Percentiles rank a stretch among this genome's conserved stretches.
phyloP scores from a whole-genome alignment of 2,888 invertebrate genomes.

The Acanthosepion lycidas region DNA sequence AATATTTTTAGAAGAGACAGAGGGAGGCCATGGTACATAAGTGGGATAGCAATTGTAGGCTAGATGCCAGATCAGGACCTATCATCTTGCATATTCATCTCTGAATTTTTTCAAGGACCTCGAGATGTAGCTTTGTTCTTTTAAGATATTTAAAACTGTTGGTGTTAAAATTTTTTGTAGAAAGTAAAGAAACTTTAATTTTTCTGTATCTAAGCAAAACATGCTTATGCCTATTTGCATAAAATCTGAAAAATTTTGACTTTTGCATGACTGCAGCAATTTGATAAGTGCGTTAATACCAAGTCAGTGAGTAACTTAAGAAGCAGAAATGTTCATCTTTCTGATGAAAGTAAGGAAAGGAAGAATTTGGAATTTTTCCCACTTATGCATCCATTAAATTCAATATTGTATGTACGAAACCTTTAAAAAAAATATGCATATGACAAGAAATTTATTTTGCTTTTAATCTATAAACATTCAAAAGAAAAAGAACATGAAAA shows the following conservation, averaged over 20 bases:
- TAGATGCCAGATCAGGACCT: too few relatives aligned
- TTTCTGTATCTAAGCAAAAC: background rate
- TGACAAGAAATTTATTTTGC: background rate
- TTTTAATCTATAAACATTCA: background rate
- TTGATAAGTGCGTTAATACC: background rate
- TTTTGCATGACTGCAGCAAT: background rate
- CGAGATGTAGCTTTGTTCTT: background rate
- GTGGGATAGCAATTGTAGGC: too few relatives aligned
- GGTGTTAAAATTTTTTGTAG: background rate
- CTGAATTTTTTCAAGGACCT: too few relatives aligned
- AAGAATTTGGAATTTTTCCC: background rate
- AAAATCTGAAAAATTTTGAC: background rate
- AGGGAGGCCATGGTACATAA: too few relatives aligned
- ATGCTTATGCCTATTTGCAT: background rate
- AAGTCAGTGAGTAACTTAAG: background rate
- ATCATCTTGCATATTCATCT: too few relatives aligned
- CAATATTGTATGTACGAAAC: background rate
- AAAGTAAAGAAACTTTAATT: background rate
- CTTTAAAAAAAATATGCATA: background rate
- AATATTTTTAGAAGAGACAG: too few relatives aligned
- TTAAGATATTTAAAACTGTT: background rate
- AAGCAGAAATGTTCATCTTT: background rate
- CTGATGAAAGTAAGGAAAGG: background rate
- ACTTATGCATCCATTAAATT: conserved; percentile 1
- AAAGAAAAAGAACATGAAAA: background rate